Evolutionary conservation across 1,140 invertebrate species (phyloP).

Genomic region (Coelopa frigida): DNA sequence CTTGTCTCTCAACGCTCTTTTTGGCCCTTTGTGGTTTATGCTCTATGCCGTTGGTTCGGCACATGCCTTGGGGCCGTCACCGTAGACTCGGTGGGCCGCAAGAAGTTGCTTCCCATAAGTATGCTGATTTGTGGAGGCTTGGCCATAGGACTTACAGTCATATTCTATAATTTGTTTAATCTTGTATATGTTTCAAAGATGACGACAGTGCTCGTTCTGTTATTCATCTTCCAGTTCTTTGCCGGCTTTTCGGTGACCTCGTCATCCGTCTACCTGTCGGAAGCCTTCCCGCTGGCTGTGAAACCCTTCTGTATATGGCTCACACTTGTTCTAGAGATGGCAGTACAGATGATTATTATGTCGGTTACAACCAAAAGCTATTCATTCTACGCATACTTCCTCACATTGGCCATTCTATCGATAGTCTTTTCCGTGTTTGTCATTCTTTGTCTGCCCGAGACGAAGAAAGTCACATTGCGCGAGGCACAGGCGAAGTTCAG

Average conservation of each 20-base stretch:
- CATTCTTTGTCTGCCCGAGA: constrained; percentile 31
- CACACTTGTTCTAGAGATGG: constrained; percentile 23
- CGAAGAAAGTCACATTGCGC: constrained; percentile 24
- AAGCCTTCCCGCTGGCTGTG: constrained; percentile 29
- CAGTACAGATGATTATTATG: constrained; percentile 20
- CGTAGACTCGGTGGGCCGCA: constrained; percentile 30
- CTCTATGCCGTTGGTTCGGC: constrained; percentile 23
- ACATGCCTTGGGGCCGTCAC: constrained; percentile 19
- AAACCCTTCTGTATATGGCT: constrained; percentile 30
- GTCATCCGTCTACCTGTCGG: constrained; percentile 30
- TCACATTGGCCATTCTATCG: constrained; percentile 18
- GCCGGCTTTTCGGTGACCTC: constrained; percentile 22
- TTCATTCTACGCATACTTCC: constrained; percentile 23
- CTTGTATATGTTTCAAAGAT: constrained; percentile 7
- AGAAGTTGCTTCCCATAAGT: constrained; percentile 26
- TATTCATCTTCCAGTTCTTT: constrained; percentile 27
- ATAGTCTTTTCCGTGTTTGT: constrained; percentile 21
- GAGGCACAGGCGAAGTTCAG: constrained; percentile 31
- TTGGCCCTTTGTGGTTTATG: constrained; percentile 28
- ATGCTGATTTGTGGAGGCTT: constrained; percentile 22
- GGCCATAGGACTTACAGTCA: constrained; percentile 23
- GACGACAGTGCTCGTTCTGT: constrained; percentile 20
- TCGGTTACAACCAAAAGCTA: constrained; percentile 6
- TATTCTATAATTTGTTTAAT: constrained; percentile 13
- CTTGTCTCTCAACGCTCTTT: background rate